Evolutionary conservation across 2,113 vertebrate species (phyloP).

Genomic region (Dicerorhinus sumatrensis): DNA sequence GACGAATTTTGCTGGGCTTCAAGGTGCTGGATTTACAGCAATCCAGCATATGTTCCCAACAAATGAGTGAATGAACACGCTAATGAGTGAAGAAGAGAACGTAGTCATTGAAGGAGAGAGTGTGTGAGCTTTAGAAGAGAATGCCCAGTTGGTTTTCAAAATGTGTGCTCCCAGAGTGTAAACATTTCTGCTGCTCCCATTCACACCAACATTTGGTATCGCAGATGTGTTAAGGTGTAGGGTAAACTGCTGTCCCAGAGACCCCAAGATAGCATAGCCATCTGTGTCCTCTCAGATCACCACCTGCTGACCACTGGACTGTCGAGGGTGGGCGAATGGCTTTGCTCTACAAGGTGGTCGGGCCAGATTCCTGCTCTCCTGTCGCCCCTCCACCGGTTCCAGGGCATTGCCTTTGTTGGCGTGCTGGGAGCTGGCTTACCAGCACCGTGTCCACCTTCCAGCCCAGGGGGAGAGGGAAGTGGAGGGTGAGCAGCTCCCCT

Average conservation of each 20-base stretch:
- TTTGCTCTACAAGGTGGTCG: not conserved
- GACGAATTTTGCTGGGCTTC: constrained; percentile 47
- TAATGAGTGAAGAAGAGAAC: constrained; percentile 25
- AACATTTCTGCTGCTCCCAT: not conserved
- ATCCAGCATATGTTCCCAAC: not conserved
- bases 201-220: not conserved
- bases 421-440: not conserved
- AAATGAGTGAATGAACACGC: not conserved
- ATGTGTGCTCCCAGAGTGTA: not conserved
- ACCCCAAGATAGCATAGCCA: not conserved
- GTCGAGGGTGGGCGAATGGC: not conserved
- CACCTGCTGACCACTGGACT: not conserved
- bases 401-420: not conserved
- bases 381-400: not conserved
- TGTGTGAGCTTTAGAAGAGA: constrained; percentile 31
- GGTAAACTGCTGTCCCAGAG: constrained; percentile 6
- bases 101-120: constrained; percentile 17
- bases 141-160: constrained; percentile 41
- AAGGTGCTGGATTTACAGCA: constrained; percentile 40
- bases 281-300: not conserved
- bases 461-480: not conserved
- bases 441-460: not conserved
- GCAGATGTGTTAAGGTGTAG: not conserved
- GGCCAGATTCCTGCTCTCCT: not conserved
- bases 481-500: not conserved